These are phyloP conservation scores for Chironomus tepperi DNA, from an alignment of 1,140 invertebrate genomes.

Conservation along the genomic window DNA sequence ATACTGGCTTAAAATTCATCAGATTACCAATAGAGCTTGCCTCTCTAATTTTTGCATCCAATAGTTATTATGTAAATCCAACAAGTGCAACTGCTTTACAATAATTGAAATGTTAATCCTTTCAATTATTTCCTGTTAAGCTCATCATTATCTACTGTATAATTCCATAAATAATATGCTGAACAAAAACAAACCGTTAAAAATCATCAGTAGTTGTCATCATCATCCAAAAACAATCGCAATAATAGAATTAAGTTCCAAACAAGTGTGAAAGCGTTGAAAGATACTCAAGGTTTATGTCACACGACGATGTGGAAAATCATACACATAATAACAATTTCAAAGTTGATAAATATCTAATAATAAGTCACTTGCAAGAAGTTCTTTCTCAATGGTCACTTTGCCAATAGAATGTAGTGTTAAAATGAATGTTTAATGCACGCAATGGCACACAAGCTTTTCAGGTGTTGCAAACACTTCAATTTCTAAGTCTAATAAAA, in stretches of 20 bases:
- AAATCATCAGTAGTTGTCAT: too few species aligned
- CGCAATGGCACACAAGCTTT: not conserved
- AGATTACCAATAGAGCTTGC: too few species aligned
- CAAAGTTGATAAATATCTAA: not conserved
- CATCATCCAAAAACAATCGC: not conserved
- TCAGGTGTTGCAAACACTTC: not conserved
- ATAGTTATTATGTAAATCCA: too few species aligned
- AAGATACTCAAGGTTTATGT: not conserved
- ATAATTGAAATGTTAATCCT: too few species aligned
- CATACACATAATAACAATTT: not conserved
- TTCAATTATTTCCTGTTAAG: too few species aligned
- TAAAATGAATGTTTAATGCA: not conserved
- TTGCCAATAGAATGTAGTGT: too few species aligned
- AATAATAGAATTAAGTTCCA: not conserved
- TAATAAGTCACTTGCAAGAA: not conserved
- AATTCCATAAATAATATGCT: too few species aligned
- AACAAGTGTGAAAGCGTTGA: not conserved
- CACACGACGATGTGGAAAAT: slow-evolving; percentile 5
- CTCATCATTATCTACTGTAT: too few species aligned
- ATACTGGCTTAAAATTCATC: too few species aligned
- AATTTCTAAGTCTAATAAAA: not conserved
- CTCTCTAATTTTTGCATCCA: too few species aligned
- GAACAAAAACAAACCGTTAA: too few species aligned
- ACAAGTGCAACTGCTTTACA: too few species aligned
- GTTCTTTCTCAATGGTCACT: not conserved